Percentiles rank a stretch among this genome's conserved stretches.
phyloP scores from a whole-genome alignment of 2,113 vertebrate species.

The Columbina picui region DNA sequence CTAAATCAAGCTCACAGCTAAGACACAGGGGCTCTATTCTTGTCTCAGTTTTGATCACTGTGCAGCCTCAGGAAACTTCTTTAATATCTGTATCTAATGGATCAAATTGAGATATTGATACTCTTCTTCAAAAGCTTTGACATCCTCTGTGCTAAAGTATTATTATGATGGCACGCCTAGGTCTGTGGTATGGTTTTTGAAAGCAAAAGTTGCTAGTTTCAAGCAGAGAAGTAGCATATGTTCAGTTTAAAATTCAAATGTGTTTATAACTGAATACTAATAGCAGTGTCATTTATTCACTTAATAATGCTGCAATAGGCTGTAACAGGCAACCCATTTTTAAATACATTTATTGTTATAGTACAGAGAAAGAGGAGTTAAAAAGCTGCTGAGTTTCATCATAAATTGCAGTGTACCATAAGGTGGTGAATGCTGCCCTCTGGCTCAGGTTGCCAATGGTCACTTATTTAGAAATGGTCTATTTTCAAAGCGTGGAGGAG shows the following conservation, averaged over 20 bases:
- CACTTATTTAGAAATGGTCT: neutral
- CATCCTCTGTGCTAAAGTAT: neutral
- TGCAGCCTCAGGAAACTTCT: neutral
- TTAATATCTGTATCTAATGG: neutral
- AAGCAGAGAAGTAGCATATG: neutral
- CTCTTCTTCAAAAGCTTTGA: neutral
- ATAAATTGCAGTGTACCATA: neutral
- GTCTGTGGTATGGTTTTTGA: neutral
- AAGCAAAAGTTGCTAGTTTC: neutral
- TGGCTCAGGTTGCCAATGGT: constrained; percentile 60
- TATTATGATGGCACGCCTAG: neutral
- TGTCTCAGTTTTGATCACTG: neutral
- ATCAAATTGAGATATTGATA: neutral
- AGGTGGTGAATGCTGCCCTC: constrained; percentile 60
- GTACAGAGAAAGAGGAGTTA: neutral
- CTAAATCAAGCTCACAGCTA: neutral
- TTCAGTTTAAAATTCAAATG: constrained; percentile 38
- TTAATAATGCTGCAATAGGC: neutral
- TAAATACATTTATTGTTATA: neutral
- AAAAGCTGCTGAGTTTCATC: neutral
- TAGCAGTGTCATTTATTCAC: constrained; percentile 21
- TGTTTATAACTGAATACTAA: neutral
- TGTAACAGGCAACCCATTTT: neutral
- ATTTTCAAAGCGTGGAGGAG: neutral
- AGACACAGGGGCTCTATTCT: neutral